Conservation (phyloP, 2,113 vertebrate genomes). For the Peucedramus taeniatus region DNA sequence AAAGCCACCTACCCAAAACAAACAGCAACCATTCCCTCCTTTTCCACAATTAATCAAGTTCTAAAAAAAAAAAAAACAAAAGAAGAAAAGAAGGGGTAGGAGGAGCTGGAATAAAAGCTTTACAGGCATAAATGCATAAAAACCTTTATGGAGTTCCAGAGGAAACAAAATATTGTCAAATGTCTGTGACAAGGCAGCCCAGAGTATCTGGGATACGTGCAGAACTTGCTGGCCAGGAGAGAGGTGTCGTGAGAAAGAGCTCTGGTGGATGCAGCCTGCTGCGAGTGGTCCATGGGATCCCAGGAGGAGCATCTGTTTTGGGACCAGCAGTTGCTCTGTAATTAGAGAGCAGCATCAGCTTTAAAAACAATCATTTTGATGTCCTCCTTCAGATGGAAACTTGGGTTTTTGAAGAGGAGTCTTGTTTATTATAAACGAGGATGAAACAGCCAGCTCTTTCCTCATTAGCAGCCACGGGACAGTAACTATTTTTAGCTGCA, state of each 20-base stretch:
- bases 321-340: neutral
- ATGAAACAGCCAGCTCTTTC: neutral
- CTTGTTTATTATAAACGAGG: neutral
- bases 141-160: neutral
- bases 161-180: neutral
- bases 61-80: neutral
- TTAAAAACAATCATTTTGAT: constrained; percentile 28
- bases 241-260: constrained; percentile 59
- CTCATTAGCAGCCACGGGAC: neutral
- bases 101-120: neutral
- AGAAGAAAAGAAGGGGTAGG: neutral
- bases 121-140: neutral
- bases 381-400: neutral
- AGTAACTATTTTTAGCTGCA: neutral
- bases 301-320: constrained; percentile 11
- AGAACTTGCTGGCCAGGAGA: constrained; percentile 15
- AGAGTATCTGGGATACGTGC: constrained; percentile 42
- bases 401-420: neutral
- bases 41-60: neutral
- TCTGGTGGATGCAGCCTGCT: constrained; percentile 48
- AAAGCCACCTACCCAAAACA: neutral
- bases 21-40: neutral
- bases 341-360: constrained; percentile 27
- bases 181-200: neutral
- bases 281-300: constrained; percentile 29